Base-by-base conservation (phyloP, 2,888 invertebrate species). In the Agrilus cyanescens region DNA sequence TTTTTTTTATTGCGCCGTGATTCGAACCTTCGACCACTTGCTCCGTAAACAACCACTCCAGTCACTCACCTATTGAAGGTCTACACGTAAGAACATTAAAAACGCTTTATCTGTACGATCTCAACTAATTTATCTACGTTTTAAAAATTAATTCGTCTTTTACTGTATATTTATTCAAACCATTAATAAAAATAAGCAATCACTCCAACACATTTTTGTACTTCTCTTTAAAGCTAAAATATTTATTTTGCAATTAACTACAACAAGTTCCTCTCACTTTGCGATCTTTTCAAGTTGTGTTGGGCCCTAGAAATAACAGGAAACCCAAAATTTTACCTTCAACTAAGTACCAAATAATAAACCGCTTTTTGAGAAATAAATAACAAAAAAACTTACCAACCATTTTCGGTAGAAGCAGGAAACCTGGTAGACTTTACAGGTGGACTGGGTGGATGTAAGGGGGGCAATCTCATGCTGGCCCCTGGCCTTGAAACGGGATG, bases 401-500 rank as follows among this genome's bases (percentile, higher is more conserved):
- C 14, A 34, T 38, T 44, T 12, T 30, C 12, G 6, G 16, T 7
- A n/a, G 32, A 13, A n/a, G 33, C 15, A 8, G 10, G 38, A 2
- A 15, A 16, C 10, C 29, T 13, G 20, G 4, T 29, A 31, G 53
- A 41, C 38, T 55, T 46, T 8, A 55, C 49, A 2, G 64, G 64
- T 7, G 66, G 66, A 51, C 65, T 65, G 2, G 57, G 56, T 0
- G 58, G 54, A 16, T 62, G 60, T 48, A 67, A 50, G n/a, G 65
- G 66, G 4, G 67, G 67, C 42, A 67, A 54, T 47, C 57, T 58
- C 57, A 62, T 61, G 5, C 54, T 53, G 6, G 56, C 47, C 8
- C 61, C 63, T 4, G 65, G 66, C 45, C 66, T 55, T 3, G 59
- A 51, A 8, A 67, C 63, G 6, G 58, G 54, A 7, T 66, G 66